Conservation (phyloP, 2,888 invertebrate species). For the Tholera decimalis region DNA sequence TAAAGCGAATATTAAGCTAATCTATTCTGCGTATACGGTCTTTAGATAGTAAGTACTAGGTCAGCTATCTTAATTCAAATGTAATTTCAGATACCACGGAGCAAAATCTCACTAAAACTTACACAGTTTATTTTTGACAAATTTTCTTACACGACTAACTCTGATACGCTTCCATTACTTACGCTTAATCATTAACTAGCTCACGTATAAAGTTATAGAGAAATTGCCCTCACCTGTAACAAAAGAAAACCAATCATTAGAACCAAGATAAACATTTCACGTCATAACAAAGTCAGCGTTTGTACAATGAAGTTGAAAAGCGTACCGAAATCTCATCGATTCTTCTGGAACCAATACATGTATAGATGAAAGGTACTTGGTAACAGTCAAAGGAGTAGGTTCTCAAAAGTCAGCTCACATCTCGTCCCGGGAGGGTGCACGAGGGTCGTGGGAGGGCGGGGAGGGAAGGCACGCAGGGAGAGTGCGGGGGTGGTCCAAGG, state of each 20-base stretch:
- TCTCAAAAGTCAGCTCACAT: constrained; percentile 86
- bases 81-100: constrained; percentile 7
- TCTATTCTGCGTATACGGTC: constrained; percentile 21
- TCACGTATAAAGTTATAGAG: constrained; percentile 18
- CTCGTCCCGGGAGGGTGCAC: constrained; percentile 72
- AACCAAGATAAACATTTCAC: constrained; percentile 23
- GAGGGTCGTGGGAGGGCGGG: constrained; percentile 42
- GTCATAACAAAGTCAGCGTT: constrained; percentile 25
- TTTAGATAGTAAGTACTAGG: constrained; percentile 4
- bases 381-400: constrained; percentile 79
- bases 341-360: constrained; percentile 57
- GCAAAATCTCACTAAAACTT: neutral
- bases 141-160: neutral
- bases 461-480: constrained; percentile 44
- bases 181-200: constrained; percentile 26
- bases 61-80: constrained; percentile 21
- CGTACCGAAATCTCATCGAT: constrained; percentile 56
- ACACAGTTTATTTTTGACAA: neutral
- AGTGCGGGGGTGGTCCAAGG: constrained; percentile 77
- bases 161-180: constrained; percentile 15
- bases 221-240: constrained; percentile 70
- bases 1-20: constrained; percentile 20
- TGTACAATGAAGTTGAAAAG: constrained; percentile 30
- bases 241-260: constrained; percentile 54
- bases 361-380: constrained; percentile 67